Evolutionary conservation across 2,888 invertebrate genomes (phyloP).

Genomic region (Drosophila mulleri): DNA sequence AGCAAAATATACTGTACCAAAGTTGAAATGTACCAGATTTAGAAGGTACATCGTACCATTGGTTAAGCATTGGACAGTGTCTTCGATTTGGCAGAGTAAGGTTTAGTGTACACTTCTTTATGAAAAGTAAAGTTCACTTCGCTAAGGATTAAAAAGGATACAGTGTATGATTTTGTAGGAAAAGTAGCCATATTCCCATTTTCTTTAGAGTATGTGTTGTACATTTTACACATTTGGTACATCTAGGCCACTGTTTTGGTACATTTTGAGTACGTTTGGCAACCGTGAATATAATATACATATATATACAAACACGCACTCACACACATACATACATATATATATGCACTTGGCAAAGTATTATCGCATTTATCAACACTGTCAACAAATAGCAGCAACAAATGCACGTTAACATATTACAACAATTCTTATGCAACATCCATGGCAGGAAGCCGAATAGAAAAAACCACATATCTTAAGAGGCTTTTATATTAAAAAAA

Average conservation of each 20-base stretch:
- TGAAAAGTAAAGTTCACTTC: too few relatives aligned
- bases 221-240: background rate
- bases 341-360: slow-evolving; percentile 48
- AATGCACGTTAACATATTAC: slow-evolving; percentile 19
- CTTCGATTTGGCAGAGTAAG: too few relatives aligned
- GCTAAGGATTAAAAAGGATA: background rate
- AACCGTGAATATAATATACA: slow-evolving; percentile 10
- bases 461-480: slow-evolving; percentile 79
- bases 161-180: background rate
- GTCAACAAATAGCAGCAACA: slow-evolving; percentile 21
- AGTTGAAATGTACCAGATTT: background rate
- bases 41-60: background rate
- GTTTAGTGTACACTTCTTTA: background rate
- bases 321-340: slow-evolving; percentile 30
- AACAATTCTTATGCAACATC: slow-evolving; percentile 39
- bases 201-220: too few relatives aligned
- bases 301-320: slow-evolving; percentile 29
- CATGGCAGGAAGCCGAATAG: slow-evolving; percentile 20
- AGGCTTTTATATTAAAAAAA: slow-evolving; percentile 78
- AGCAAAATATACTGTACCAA: background rate
- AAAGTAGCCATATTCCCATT: background rate
- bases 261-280: background rate
- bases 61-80: background rate
- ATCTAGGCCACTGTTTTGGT: background rate
- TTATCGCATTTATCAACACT: slow-evolving; percentile 43